phyloP scores from a whole-genome alignment of 2,888 invertebrate species.

The Epinotia ramella region DNA sequence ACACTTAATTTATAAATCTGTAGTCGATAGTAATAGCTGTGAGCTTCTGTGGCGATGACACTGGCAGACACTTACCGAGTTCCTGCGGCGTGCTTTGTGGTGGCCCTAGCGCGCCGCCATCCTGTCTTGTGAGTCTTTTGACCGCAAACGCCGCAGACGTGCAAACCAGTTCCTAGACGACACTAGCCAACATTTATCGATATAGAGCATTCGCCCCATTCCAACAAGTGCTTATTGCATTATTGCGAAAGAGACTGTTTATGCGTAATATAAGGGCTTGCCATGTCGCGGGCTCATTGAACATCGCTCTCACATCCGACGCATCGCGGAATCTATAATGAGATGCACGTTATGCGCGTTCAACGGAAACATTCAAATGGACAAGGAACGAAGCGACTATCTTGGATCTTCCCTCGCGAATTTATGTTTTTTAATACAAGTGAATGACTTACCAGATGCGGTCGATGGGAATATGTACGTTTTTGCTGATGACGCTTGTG shows the following conservation, averaged over 20 bases:
- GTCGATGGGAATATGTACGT: too few species aligned
- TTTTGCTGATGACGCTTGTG: too few species aligned
- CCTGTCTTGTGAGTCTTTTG: slow-evolving; percentile 60
- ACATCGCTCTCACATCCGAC: slow-evolving; percentile 56
- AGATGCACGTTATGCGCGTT: slow-evolving; percentile 50
- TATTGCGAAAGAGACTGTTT: background rate
- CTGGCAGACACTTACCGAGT: slow-evolving; percentile 42
- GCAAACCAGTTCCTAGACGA: slow-evolving; percentile 71
- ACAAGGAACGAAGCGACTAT: slow-evolving; percentile 35
- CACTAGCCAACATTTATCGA: background rate
- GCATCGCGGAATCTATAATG: slow-evolving; percentile 55
- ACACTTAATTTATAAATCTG: too few species aligned
- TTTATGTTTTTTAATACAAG: too few species aligned
- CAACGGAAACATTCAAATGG: slow-evolving; percentile 49
- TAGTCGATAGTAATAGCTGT: slow-evolving; percentile 53
- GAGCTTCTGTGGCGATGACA: slow-evolving; percentile 58
- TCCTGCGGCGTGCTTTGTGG: slow-evolving; percentile 73
- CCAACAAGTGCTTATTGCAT: background rate
- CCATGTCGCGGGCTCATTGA: slow-evolving; percentile 52
- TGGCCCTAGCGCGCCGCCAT: slow-evolving; percentile 69
- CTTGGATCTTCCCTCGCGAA: too few species aligned
- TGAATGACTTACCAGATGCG: too few species aligned
- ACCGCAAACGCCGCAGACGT: slow-evolving; percentile 74
- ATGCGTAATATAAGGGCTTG: background rate
- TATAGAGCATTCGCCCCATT: background rate